phyloP scores from a whole-genome alignment of 2,113 vertebrate genomes.

The Silurus asotus region DNA sequence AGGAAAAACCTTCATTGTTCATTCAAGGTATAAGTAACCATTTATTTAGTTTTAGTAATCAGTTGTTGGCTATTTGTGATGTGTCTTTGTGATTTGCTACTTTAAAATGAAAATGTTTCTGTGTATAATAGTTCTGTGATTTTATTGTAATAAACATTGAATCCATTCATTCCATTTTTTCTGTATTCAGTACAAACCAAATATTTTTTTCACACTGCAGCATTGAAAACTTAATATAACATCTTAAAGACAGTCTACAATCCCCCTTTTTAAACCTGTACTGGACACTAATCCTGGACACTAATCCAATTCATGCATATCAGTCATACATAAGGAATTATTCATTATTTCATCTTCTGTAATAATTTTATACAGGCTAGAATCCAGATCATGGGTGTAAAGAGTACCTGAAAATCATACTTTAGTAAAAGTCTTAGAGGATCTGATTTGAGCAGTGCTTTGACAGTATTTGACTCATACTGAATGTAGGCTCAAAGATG shows the following conservation, averaged over 20 bases:
- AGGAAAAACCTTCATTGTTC: slow-evolving; percentile 49
- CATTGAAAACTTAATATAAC: neutral
- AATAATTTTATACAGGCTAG: neutral
- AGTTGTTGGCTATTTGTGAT: neutral
- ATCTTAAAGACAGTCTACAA: neutral
- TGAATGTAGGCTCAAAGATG: too few species aligned
- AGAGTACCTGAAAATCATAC: too few species aligned
- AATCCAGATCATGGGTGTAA: neutral
- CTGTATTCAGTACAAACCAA: neutral
- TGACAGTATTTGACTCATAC: too few species aligned
- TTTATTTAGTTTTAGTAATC: neutral
- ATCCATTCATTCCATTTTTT: neutral
- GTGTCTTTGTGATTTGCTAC: neutral
- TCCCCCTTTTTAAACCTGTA: neutral
- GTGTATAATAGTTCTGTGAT: neutral
- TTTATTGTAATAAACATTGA: neutral
- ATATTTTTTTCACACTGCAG: neutral
- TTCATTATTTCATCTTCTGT: neutral
- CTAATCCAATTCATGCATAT: neutral
- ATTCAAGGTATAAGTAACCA: slow-evolving; percentile 24
- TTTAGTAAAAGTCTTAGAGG: too few species aligned
- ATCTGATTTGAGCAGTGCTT: too few species aligned
- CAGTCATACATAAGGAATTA: neutral
- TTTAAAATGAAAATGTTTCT: neutral
- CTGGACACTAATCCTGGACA: neutral